phyloP scores from a whole-genome alignment of 2,797 vertebrate species.

The Myripristis jacobus region DNA sequence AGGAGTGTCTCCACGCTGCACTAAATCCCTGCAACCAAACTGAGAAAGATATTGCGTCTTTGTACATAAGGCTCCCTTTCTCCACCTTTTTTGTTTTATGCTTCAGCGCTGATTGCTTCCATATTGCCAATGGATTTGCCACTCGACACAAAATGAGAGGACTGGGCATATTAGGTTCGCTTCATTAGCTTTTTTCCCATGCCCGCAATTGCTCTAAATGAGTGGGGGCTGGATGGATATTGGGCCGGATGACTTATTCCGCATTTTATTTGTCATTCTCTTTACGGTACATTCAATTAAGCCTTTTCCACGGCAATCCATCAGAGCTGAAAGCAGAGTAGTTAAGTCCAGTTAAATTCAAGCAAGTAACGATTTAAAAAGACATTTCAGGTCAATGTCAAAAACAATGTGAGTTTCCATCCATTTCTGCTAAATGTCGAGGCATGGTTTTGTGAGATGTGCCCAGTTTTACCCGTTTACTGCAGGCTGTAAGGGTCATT shows the following conservation, averaged over 20 bases:
- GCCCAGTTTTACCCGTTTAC: not conserved
- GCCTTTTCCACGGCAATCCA: conserved; percentile 33
- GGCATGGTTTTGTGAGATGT: not conserved
- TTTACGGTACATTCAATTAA: conserved; percentile 59
- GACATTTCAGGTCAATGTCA: conserved; percentile 10
- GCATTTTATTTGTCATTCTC: conserved; percentile 49
- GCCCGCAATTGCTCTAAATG: conserved; percentile 44
- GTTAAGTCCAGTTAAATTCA: conserved; percentile 18
- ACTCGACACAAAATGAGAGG: conserved; percentile 51
- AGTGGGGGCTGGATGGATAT: conserved; percentile 42
- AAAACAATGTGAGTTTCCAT: not conserved
- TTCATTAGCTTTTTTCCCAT: conserved; percentile 62
- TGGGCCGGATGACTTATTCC: conserved; percentile 41
- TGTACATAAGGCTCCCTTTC: conserved; percentile 18
- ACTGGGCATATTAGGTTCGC: conserved; percentile 57
- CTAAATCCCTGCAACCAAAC: conserved; percentile 22
- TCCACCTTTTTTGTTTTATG: conserved; percentile 53
- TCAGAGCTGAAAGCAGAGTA: conserved; percentile 24
- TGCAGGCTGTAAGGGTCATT: not conserved
- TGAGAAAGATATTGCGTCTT: conserved; percentile 39
- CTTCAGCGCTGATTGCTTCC: conserved; percentile 69
- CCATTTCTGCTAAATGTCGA: not conserved
- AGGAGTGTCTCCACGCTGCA: conserved; percentile 6
- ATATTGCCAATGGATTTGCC: conserved; percentile 60
- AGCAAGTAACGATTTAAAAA: conserved; percentile 13